Conservation (phyloP, 2,113 vertebrate species). For the Cyprinodon tularosa region DNA sequence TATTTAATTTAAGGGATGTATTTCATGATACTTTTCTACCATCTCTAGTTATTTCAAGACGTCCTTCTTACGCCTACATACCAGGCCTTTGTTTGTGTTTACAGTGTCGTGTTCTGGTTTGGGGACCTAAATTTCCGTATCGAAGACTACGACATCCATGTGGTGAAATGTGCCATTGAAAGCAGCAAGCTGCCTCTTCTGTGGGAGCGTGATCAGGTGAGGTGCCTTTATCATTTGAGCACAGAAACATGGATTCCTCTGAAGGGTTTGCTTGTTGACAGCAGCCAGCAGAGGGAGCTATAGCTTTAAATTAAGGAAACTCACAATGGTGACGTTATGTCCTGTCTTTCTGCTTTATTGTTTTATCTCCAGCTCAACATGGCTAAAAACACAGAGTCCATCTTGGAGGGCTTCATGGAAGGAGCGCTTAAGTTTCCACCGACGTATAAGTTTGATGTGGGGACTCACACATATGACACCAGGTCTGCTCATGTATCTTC, state of each 20-base stretch:
- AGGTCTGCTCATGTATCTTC: slow-evolving; percentile 78
- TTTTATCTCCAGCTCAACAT: slow-evolving; percentile 88
- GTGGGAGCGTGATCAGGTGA: slow-evolving; percentile 98
- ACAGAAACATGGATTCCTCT: slow-evolving; percentile 10
- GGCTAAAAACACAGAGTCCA: slow-evolving; percentile 89
- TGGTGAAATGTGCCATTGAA: slow-evolving; percentile 95
- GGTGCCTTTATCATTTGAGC: slow-evolving; percentile 20
- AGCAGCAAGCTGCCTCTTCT: slow-evolving; percentile 90
- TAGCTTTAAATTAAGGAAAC: background rate
- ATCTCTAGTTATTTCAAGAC: background rate
- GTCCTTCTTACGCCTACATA: background rate
- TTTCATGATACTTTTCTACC: background rate
- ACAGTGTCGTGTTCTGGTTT: slow-evolving; percentile 97
- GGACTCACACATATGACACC: slow-evolving; percentile 95
- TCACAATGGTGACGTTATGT: background rate
- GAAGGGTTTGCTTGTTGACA: slow-evolving; percentile 4
- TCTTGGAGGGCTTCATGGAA: slow-evolving; percentile 93
- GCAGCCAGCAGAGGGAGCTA: slow-evolving; percentile 46
- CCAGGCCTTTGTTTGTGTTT: slow-evolving; percentile 12
- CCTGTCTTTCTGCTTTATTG: slow-evolving; percentile 10
- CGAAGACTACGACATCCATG: slow-evolving; percentile 93
- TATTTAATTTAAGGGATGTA: background rate
- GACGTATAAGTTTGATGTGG: slow-evolving; percentile 98
- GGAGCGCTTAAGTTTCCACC: slow-evolving; percentile 92
- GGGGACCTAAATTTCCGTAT: slow-evolving; percentile 98